Conservation (phyloP, 2,113 vertebrate species). For the Hirundichthys speculiger region DNA sequence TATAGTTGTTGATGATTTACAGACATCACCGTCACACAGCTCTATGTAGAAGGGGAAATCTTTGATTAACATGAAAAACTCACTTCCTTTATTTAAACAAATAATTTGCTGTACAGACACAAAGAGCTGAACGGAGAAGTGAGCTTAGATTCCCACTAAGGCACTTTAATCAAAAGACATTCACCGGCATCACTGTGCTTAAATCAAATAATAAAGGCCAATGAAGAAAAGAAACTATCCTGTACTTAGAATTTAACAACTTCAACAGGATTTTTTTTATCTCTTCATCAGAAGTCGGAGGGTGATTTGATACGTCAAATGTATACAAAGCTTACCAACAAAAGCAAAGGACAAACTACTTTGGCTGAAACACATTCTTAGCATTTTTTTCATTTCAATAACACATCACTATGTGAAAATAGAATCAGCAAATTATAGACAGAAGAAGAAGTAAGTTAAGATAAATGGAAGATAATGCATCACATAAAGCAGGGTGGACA, state of each 20-base stretch:
- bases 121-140: constrained; percentile 31
- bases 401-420: no score
- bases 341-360: constrained; percentile 28
- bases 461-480: no score
- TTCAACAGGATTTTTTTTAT: no score
- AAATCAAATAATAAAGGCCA: background rate
- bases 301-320: background rate
- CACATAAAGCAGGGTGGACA: no score
- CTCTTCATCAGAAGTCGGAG: no score
- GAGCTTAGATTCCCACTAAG: constrained; percentile 43
- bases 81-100: constrained; percentile 41
- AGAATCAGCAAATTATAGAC: no score
- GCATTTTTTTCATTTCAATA: background rate
- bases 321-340: background rate
- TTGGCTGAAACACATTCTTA: constrained; percentile 56
- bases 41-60: background rate
- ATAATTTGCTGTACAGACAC: constrained; percentile 45
- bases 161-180: constrained; percentile 39
- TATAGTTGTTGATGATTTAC: constrained; percentile 28
- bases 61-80: constrained; percentile 26
- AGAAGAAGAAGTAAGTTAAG: no score
- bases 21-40: constrained; percentile 20
- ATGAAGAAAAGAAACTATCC: background rate
- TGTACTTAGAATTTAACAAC: background rate
- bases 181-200: background rate